phyloP scores from a whole-genome alignment of 2,888 invertebrate species.

The Hyposoter didymator region DNA sequence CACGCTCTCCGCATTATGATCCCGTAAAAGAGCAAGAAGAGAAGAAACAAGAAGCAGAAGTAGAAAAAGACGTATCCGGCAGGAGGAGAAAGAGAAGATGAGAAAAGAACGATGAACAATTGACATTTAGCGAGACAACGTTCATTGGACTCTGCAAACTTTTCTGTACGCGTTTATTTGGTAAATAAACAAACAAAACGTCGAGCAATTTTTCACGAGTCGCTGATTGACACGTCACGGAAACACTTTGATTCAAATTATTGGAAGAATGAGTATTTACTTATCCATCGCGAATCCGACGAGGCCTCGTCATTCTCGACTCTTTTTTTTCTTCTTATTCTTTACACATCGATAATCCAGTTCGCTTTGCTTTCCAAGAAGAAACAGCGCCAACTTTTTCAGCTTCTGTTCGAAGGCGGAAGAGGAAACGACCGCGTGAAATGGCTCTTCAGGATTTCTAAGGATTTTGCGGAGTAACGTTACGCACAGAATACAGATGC shows the following conservation, averaged over 20 bases:
- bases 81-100: constrained; percentile 12
- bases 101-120: constrained; percentile 6
- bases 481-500: constrained; percentile 14
- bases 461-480: constrained; percentile 36
- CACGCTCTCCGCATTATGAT: constrained; percentile 23
- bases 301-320: background rate
- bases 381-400: constrained; percentile 4
- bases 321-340: background rate
- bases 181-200: background rate
- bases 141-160: background rate
- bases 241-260: background rate
- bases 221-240: background rate
- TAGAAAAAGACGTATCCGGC: too few relatives aligned
- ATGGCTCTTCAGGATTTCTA: constrained; percentile 22
- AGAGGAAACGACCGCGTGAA: constrained; percentile 52
- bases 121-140: constrained; percentile 2
- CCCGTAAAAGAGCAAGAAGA: constrained; percentile 27
- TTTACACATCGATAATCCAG: constrained; percentile 5
- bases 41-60: background rate
- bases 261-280: background rate
- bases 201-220: background rate
- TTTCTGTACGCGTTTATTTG: background rate
- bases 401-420: constrained; percentile 11
- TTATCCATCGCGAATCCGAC: background rate
- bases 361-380: background rate